A percentile compares a stretch with the other conserved stretches of the same genome.
Conservation (phyloP, 2,888 invertebrate genomes). For the Heterodera filipjevi region DNA sequence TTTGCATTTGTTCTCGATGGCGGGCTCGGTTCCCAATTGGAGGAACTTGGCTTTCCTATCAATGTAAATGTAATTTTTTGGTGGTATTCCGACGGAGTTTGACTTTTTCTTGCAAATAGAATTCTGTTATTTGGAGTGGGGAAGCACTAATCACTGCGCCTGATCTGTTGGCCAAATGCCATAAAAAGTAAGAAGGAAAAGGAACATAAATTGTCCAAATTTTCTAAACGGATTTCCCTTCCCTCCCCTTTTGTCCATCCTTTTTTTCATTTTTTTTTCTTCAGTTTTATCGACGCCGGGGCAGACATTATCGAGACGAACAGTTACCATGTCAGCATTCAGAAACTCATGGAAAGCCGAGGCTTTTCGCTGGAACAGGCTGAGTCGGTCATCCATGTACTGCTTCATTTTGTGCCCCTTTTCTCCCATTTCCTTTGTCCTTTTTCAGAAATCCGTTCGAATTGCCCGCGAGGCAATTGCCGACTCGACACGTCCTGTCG, state of each 20-base stretch:
- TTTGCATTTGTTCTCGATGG: constrained; percentile 36
- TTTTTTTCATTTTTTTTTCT: background rate
- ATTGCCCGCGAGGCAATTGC: constrained; percentile 37
- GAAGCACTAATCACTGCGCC: constrained; percentile 37
- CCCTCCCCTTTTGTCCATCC: background rate
- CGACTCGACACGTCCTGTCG: constrained; percentile 63
- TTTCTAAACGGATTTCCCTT: background rate
- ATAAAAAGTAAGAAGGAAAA: constrained; percentile 15
- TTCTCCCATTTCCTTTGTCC: background rate
- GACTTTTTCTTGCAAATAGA: constrained; percentile 27
- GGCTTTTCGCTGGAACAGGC: constrained; percentile 75
- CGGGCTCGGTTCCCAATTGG: constrained; percentile 40
- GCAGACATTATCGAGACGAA: constrained; percentile 85
- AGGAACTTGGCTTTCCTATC: constrained; percentile 36
- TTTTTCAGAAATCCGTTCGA: constrained; percentile 35
- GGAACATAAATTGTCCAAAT: background rate
- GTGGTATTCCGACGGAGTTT: background rate
- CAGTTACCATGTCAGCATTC: constrained; percentile 82
- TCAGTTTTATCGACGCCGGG: constrained; percentile 75
- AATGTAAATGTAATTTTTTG: constrained; percentile 38
- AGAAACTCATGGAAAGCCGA: constrained; percentile 78
- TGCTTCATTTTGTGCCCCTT: background rate
- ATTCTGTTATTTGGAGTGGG: constrained; percentile 35
- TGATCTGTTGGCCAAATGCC: constrained; percentile 37
- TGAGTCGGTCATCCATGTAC: constrained; percentile 72